phyloP scores from a whole-genome alignment of 2,797 vertebrate genomes.

The Lithobates pipiens region DNA sequence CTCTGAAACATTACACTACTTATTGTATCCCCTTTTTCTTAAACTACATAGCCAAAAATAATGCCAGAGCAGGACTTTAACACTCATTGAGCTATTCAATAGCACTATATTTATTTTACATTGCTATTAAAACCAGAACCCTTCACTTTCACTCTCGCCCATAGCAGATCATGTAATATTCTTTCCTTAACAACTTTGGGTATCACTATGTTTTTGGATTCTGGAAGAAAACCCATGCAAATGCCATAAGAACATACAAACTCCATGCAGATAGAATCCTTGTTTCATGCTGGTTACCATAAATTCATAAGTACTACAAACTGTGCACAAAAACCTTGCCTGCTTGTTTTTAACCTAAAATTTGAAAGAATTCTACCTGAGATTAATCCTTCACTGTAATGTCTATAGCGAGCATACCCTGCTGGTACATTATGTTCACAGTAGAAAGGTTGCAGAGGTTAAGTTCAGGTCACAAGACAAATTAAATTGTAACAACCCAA shows the following conservation, averaged over 20 bases:
- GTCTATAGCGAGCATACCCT: slow-evolving; percentile 64
- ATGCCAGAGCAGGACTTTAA: too few species aligned
- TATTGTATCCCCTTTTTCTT: neutral
- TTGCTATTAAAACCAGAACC: neutral
- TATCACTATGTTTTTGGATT: too few species aligned
- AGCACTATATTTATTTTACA: neutral
- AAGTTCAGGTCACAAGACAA: slow-evolving; percentile 81
- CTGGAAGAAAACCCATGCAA: too few species aligned
- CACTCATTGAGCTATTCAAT: neutral
- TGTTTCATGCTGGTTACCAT: neutral
- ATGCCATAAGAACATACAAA: neutral
- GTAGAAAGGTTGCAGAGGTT: slow-evolving; percentile 81
- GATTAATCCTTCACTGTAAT: slow-evolving; percentile 58
- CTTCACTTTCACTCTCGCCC: neutral
- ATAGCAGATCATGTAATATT: neutral
- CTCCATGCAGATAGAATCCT: neutral
- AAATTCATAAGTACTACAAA: neutral
- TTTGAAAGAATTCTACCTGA: neutral
- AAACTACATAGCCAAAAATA: neutral
- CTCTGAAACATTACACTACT: too few species aligned
- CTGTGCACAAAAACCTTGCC: neutral
- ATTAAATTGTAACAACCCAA: slow-evolving; percentile 85
- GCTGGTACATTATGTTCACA: slow-evolving; percentile 69
- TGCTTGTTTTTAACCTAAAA: neutral
- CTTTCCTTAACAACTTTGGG: too few species aligned